Base-by-base conservation (phyloP, 2,797 vertebrate genomes). In the Sparus aurata region DNA sequence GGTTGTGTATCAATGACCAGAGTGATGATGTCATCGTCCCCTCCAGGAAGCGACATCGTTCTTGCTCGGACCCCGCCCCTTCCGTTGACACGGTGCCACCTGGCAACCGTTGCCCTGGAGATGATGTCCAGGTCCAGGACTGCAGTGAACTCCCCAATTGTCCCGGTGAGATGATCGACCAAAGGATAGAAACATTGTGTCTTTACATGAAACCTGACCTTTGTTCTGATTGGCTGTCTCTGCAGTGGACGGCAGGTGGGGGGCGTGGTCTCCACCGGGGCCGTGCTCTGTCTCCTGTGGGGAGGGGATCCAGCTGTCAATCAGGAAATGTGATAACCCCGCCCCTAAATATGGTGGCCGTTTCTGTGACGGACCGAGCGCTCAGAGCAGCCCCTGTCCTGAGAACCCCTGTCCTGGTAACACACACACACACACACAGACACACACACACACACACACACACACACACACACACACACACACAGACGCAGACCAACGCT, bases 161-260 rank as follows among this genome's bases (percentile, higher is more conserved):
- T 77, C 85, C 89, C 76, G 90, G 92, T 93, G 60, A 81, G 80
- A 47, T 0, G 1, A 1, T 2, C 13, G 52, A 8, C 15, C 0
- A 6, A 2, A 22, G 1, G 2, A 20, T n/a, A 0, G 0, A 23
- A 2, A 23, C 7, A 3, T 23, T 0, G 30, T 27, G 12, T 38
- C 15, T 18, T 10, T 2, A 0, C 17, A 1, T 7, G 5, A 16
- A 69, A 15, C 34, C 23, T 38, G 15, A 22, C 1, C 0, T 38
- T 15, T 23, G 18, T 12, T 79, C 27, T 78, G 58, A 69, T 60
- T 75, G 69, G 46, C 11, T 53, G 70, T 80, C 16, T 57, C n/a
- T 68, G 23, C 76, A 94, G 93, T 89, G 75, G 49, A 90, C 0
- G 93, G 93, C 6, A 34, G n/a, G n/a, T 94, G 93, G 93, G 91